These are phyloP conservation scores for Sorex fumeus DNA, from an alignment of 2,113 vertebrate genomes.

Conservation along the genomic window DNA sequence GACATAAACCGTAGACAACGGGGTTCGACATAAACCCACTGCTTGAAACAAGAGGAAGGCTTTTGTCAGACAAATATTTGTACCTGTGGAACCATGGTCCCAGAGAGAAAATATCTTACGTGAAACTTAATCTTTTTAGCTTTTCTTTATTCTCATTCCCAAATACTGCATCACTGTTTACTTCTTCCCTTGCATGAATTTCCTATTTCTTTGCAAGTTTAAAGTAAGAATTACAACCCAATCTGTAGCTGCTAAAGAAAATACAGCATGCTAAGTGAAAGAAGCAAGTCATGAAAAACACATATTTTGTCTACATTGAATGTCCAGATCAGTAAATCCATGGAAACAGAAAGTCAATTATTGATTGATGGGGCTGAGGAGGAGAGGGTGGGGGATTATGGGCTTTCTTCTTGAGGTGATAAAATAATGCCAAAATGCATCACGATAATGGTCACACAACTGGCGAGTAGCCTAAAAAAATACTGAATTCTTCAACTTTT, in stretches of 20 bases:
- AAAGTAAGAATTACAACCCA: not conserved
- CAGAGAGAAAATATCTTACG: slow-evolving; percentile 56
- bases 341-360: not conserved
- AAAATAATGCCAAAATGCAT: slow-evolving; percentile 28
- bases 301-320: not conserved
- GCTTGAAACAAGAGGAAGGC: slow-evolving; percentile 4
- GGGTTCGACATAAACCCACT: not conserved
- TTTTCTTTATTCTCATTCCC: not conserved
- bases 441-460: not conserved
- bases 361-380: not conserved
- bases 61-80: slow-evolving; percentile 47
- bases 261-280: not conserved
- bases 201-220: not conserved
- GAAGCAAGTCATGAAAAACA: too few relatives aligned
- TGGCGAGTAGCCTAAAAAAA: not conserved
- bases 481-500: not conserved
- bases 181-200: not conserved
- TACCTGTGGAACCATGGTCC: not conserved
- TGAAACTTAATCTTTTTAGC: not conserved
- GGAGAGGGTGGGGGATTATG: rapidly evolving
- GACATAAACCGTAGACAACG: not conserved
- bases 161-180: not conserved
- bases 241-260: not conserved
- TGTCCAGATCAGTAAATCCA: not conserved
- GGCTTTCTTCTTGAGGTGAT: not conserved